Conservation (phyloP, 2,888 invertebrate species). For the Drosophila anceps region DNA sequence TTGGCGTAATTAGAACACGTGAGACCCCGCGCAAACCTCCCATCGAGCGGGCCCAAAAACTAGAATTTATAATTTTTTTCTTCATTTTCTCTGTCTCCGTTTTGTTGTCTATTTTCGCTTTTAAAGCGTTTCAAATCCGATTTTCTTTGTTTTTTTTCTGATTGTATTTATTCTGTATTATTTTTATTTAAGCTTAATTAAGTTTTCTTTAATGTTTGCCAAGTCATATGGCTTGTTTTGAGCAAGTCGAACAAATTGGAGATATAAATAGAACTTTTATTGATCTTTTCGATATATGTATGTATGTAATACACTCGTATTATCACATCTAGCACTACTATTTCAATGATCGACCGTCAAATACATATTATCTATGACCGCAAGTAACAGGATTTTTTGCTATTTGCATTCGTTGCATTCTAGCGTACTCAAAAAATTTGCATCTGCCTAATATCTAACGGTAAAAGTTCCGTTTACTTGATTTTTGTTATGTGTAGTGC, state of each 20-base stretch:
- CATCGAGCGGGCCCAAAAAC: too few species aligned
- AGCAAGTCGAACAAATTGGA: not conserved
- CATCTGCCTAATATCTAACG: too few species aligned
- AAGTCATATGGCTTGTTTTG: constrained; percentile 31
- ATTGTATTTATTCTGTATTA: constrained; percentile 2
- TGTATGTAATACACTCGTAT: too few species aligned
- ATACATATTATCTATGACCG: too few species aligned
- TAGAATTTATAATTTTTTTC: constrained; percentile 30
- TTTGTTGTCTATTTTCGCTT: constrained; percentile 47
- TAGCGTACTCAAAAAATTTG: too few species aligned
- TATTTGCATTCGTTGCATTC: too few species aligned
- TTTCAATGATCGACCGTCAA: too few species aligned
- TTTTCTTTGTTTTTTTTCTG: constrained; percentile 18
- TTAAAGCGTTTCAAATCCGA: constrained; percentile 50
- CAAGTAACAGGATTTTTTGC: too few species aligned
- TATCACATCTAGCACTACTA: too few species aligned
- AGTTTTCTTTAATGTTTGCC: constrained; percentile 25
- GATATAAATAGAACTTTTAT: not conserved
- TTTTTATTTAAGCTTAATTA: constrained; percentile 25
- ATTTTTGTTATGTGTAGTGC: too few species aligned
- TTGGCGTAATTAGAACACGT: constrained; percentile 39
- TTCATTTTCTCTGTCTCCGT: constrained; percentile 14
- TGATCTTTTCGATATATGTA: too few species aligned
- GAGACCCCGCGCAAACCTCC: not conserved
- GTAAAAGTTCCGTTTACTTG: too few species aligned